These are phyloP conservation scores for Strigops habroptila DNA, from an alignment of 2,113 vertebrate species.

Conservation along the genomic window DNA sequence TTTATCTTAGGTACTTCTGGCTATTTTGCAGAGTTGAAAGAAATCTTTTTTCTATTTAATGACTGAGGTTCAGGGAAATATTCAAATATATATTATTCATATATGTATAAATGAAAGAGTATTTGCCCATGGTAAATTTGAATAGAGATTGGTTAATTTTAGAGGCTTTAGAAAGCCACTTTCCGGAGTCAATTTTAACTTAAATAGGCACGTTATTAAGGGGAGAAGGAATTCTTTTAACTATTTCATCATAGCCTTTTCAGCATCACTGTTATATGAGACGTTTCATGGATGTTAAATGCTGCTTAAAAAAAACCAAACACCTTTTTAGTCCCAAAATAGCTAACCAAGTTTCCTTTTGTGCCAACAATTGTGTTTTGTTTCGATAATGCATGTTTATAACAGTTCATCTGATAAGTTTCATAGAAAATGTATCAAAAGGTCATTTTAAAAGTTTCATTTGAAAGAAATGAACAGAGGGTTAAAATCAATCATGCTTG, in stretches of 20 bases:
- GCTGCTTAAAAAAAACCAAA: background rate
- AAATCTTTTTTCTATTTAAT: background rate
- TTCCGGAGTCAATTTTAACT: background rate
- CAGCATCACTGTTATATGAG: background rate
- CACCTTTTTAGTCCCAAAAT: background rate
- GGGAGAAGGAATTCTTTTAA: background rate
- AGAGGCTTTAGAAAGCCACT: background rate
- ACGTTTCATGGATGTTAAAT: background rate
- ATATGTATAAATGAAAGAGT: background rate
- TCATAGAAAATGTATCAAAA: background rate
- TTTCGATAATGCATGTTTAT: background rate
- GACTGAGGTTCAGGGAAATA: background rate
- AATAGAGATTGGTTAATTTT: background rate
- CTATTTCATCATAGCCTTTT: background rate
- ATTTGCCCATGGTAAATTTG: background rate
- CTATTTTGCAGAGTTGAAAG: background rate
- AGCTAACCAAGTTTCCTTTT: background rate
- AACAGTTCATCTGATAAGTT: background rate
- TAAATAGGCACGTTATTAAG: background rate
- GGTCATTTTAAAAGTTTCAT: background rate
- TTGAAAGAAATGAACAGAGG: background rate
- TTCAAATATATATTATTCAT: background rate
- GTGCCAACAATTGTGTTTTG: background rate
- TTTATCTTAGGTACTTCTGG: background rate
- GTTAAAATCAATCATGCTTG: background rate